phyloP scores from a whole-genome alignment of 2,113 vertebrate species.

The Silurus asotus region DNA sequence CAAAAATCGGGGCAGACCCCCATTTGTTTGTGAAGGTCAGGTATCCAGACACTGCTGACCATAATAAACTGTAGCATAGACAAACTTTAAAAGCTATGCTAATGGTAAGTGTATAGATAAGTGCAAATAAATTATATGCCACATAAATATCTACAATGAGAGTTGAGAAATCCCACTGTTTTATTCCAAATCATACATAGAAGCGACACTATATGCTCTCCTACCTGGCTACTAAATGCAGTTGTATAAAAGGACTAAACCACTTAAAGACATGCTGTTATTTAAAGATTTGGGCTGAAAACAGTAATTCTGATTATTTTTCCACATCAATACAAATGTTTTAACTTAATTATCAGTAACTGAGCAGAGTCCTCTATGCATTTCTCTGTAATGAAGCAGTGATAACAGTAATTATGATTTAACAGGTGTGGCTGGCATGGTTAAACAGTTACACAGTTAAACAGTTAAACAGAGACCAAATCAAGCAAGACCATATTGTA shows the following conservation, averaged over 20 bases:
- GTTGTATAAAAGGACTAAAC: not conserved
- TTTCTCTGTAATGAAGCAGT: not conserved
- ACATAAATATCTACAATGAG: not conserved
- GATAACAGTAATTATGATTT: conserved; percentile 23
- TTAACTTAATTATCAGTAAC: not conserved
- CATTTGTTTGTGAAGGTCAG: not conserved
- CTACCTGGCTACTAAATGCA: not conserved
- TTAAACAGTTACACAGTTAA: conserved; percentile 19
- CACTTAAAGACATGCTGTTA: not conserved
- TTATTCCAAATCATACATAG: not conserved
- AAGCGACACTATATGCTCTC: not conserved
- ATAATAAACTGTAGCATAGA: not conserved
- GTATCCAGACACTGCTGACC: not conserved
- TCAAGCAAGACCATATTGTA: conserved; percentile 2
- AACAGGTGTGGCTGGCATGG: conserved; percentile 22
- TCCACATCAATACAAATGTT: not conserved
- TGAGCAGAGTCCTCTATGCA: not conserved
- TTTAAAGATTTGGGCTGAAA: not conserved
- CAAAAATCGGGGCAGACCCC: not conserved
- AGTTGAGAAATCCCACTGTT: not conserved
- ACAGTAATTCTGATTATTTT: not conserved
- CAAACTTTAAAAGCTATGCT: not conserved
- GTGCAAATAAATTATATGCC: too few relatives aligned
- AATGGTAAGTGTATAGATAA: not conserved
- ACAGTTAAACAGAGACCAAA: conserved; percentile 13